Conservation (phyloP, 2,888 invertebrate species). For the Autographa pulchrina region DNA sequence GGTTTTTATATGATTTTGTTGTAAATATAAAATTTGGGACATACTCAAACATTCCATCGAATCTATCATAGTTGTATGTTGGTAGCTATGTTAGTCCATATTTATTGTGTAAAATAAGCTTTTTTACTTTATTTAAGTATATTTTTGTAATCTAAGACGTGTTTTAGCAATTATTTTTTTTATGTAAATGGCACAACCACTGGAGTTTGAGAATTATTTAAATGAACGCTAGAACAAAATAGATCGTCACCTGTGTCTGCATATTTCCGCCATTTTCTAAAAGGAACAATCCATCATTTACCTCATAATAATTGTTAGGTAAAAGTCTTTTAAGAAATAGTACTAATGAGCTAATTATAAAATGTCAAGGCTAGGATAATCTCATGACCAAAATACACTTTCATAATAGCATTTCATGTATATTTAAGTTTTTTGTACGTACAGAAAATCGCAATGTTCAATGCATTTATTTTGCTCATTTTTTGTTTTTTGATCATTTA, state of each 20-base stretch:
- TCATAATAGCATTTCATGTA: slow-evolving; percentile 22
- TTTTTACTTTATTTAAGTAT: not conserved
- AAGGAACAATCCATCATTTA: not conserved
- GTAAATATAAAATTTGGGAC: slow-evolving; percentile 47
- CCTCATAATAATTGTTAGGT: not conserved
- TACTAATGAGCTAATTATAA: slow-evolving; percentile 9
- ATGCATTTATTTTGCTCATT: slow-evolving; percentile 61
- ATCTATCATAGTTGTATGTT: slow-evolving; percentile 28
- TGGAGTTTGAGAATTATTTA: too few species aligned
- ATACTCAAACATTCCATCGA: slow-evolving; percentile 58
- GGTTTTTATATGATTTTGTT: slow-evolving; percentile 11
- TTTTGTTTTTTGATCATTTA: slow-evolving; percentile 32
- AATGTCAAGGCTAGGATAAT: slow-evolving; percentile 7
- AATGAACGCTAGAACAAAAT: not conserved
- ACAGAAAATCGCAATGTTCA: slow-evolving; percentile 45
- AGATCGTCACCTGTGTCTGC: too few species aligned
- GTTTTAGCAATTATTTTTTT: not conserved
- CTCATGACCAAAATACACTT: slow-evolving; percentile 23
- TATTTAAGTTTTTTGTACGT: slow-evolving; percentile 21
- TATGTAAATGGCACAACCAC: not conserved
- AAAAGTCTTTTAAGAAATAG: not conserved
- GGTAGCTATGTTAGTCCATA: slow-evolving; percentile 28
- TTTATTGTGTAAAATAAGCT: not conserved
- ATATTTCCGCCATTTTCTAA: not conserved
- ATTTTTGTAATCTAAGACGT: not conserved